A percentile compares a stretch with the other conserved stretches of the same genome.
Conservation (phyloP, 2,888 invertebrate genomes). For the Dichetophora obliterata region DNA sequence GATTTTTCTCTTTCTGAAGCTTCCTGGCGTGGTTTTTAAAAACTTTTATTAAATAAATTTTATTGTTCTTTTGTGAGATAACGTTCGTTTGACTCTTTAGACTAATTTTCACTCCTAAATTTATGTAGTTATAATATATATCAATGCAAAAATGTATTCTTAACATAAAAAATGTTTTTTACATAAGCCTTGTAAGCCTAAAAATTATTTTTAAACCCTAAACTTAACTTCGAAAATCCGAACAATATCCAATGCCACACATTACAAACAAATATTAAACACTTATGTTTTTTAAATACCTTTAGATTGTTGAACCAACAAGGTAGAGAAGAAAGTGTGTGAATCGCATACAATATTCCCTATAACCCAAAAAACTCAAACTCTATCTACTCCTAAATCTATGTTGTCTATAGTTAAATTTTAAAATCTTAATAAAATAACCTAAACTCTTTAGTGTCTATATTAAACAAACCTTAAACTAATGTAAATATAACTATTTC, state of each 20-base stretch:
- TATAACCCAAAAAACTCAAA: neutral
- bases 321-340: neutral
- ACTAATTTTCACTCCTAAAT: too few species aligned
- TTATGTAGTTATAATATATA: too few species aligned
- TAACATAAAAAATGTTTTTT: too few species aligned
- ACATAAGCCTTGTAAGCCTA: too few species aligned
- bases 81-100: too few species aligned
- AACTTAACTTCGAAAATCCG: constrained; percentile 77
- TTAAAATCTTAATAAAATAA: constrained; percentile 4
- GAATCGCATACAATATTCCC: neutral
- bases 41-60: too few species aligned
- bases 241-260: constrained; percentile 57
- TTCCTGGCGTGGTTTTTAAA: too few species aligned
- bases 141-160: too few species aligned
- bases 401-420: constrained; percentile 7
- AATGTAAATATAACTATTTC: constrained; percentile 23
- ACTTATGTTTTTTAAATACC: neutral
- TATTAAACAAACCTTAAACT: neutral
- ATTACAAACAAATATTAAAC: neutral
- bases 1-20: too few species aligned
- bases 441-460: constrained; percentile 17
- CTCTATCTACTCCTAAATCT: constrained; percentile 38
- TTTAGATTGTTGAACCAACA: neutral
- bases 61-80: too few species aligned
- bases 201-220: too few species aligned